Base-by-base conservation (phyloP, 2,888 invertebrate species). In the Girardia tigrina region DNA sequence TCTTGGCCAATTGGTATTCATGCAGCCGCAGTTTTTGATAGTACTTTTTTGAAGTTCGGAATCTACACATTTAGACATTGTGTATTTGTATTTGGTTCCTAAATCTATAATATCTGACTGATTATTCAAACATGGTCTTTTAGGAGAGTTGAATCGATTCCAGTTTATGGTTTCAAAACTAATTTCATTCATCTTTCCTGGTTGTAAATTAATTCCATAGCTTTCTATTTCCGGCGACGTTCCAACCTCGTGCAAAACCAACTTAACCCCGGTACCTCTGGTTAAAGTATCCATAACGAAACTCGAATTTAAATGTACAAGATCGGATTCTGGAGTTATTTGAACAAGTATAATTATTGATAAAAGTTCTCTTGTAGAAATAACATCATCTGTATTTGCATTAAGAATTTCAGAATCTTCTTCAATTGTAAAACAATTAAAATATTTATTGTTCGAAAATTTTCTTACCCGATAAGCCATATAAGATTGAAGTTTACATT, bases 171-270 rank as follows among this genome's bases (percentile, higher is more conserved):
- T 75, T 26, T 56, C 28, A 28, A 56, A 76, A 23, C 16, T 76
- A 4, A 76, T 75, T n/a, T 77, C 76, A 20, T 76, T 76, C 76
- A 76, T 76, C 14, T 75, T 74, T 12, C 76, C 76, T 1, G 76
- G 76, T 42, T 76, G 73, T 26, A 76, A 36, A 70, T 76, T 76
- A 69, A 76, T 69, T 20, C 76, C 76, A 27, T 74, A 28, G 20
- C 56, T 74, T 28, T 42, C 75, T 26, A 76, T 27, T 42, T 76
- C 76, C 28, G 76, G 76, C 56, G 42, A 75, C 26, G 36, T 74
- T 1, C 74, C 69, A 4, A 26, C 28, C 12, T 76, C 76, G 56
- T 76, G 76, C n/a, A 76, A 23, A 12, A 75, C 74, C 26, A 76
- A 20, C 23, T 42, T 75, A 26, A 76, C 26, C 12, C 76, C 76